A percentile compares a stretch with the other conserved stretches of the same genome.
Evolutionary conservation across 2,797 vertebrate genomes (phyloP).

Genomic region (Hephaestus fuliginosus): DNA sequence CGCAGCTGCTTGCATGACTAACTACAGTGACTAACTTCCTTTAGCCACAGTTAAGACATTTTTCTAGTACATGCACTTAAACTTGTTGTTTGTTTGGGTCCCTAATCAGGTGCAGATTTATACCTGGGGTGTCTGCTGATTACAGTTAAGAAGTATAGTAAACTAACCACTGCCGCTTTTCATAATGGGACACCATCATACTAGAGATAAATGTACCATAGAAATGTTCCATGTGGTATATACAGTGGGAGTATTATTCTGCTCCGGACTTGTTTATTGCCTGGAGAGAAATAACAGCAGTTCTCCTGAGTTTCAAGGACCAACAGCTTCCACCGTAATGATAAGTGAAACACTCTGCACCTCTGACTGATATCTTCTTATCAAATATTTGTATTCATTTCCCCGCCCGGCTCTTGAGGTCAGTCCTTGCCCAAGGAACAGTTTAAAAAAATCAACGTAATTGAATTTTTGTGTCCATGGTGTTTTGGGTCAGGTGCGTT

Average conservation of each 20-base stretch:
- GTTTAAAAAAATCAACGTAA: constrained; percentile 23
- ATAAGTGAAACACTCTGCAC: constrained; percentile 24
- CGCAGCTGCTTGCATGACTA: constrained; percentile 42
- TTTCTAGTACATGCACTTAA: constrained; percentile 26
- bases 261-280: constrained; percentile 11
- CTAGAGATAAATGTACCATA: background rate
- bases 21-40: constrained; percentile 10
- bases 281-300: constrained; percentile 9
- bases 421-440: constrained; percentile 39
- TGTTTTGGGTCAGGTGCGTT: background rate
- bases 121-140: constrained; percentile 19
- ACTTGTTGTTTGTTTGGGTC: background rate
- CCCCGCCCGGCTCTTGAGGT: constrained; percentile 44
- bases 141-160: constrained; percentile 19
- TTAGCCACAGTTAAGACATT: constrained; percentile 30
- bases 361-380: background rate
- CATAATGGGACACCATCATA: background rate
- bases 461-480: background rate
- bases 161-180: background rate
- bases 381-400: constrained; percentile 21
- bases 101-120: constrained; percentile 29
- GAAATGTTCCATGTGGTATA: constrained; percentile 14
- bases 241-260: constrained; percentile 15
- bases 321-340: constrained; percentile 5
- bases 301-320: constrained; percentile 13